Evolutionary conservation across 2,113 vertebrate species (phyloP), one percentile per base, ranked within the genome.

Genomic region (Euleptes europaea): DNA sequence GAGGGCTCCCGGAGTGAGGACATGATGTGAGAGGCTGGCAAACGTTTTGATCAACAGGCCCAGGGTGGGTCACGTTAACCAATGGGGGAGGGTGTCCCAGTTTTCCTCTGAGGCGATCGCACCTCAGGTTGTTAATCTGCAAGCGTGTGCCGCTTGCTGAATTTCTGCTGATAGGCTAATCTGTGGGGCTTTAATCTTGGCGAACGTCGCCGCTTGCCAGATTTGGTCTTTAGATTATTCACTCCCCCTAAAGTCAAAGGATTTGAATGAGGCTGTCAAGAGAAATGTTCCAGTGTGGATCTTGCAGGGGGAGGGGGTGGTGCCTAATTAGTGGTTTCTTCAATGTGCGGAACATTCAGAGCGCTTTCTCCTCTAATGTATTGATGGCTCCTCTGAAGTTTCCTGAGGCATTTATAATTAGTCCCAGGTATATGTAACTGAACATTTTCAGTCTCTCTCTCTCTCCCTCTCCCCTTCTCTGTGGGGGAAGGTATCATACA

Each of bases 301-400:
- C 49, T 84, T 76, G 28, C 5, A 74, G 54, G 49, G 57, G 60
- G 14, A 5, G 31, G 72, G 12, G 82, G 21, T 38, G 82, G 44
- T 28, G 11, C 23, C 72, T 84, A 67, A 84, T 76, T 84, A 84
- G 74, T 67, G 63, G 44, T 67, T 77, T 84, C 73, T 84, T 67
- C 73, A 67, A 6, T 67, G 23, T 67, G 15, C 49, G 5, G 3
- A 84, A 51, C 73, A 76, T 84, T 67, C 51, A 71, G n/a, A n/a
- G 15, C 19, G 60, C 63, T 77, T 67, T 67, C 73, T 76, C 47
- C 60, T 76, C 65, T n/a, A 74, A 47, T 73, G 81, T 71, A 83
- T 33, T 76, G 60, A 84, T 66, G 65, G 44, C 15, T 84, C 44
- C 47, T 82, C 67, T 82, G 80, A 69, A 77, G 33, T 67, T 77